A percentile compares a stretch with the other conserved stretches of the same genome.
phyloP scores from a whole-genome alignment of 2,888 invertebrate species.

The Cheilosia urbana region DNA sequence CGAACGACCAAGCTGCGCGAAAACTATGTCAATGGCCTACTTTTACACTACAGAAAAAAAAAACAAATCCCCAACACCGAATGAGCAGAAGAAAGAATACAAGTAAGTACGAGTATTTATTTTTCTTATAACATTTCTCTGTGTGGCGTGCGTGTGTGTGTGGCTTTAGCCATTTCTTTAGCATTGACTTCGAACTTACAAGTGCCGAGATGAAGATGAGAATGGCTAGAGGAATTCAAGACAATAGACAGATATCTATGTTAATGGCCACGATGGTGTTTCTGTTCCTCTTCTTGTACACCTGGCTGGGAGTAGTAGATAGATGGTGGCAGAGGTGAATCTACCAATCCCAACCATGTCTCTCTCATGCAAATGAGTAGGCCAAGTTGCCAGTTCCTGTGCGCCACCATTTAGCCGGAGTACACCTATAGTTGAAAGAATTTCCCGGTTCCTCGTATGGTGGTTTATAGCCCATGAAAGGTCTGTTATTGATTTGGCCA shows the following conservation, averaged over 20 bases:
- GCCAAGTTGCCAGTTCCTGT: conserved; percentile 22
- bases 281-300: conserved; percentile 1
- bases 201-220: conserved; percentile 32
- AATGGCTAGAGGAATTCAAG: conserved; percentile 45
- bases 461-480: conserved; percentile 51
- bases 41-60: conserved; percentile 43
- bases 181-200: conserved; percentile 70
- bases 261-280: conserved; percentile 59
- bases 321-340: too few relatives aligned
- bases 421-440: conserved; percentile 10
- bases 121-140: conserved; percentile 45
- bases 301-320: neutral
- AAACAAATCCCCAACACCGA: conserved; percentile 13
- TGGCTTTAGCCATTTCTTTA: conserved; percentile 64
- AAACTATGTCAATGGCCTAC: conserved; percentile 71
- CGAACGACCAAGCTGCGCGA: conserved; percentile 57
- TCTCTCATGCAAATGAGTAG: conserved; percentile 36
- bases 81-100: conserved; percentile 47
- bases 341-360: neutral
- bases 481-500: conserved; percentile 58
- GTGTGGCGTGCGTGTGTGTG: neutral
- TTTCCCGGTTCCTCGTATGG: conserved; percentile 44
- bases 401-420: neutral
- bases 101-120: conserved; percentile 12
- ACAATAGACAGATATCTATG: conserved; percentile 65